A percentile compares a stretch with the other conserved stretches of the same genome.
phyloP scores from a whole-genome alignment of 2,113 vertebrate species.

The Myrmecophaga tridactyla region DNA sequence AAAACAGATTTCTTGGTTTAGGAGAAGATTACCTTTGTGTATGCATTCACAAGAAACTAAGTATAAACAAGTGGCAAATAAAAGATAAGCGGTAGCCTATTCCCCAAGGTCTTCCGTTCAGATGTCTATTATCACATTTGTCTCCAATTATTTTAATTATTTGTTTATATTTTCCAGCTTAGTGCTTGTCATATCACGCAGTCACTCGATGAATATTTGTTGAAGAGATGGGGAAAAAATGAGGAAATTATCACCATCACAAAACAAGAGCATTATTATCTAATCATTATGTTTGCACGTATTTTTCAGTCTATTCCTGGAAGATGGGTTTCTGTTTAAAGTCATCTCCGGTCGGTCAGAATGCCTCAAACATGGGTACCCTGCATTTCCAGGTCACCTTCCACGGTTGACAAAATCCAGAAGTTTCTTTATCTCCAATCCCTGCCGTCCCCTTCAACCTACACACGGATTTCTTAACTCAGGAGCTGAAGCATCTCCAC shows the following conservation, averaged over 20 bases:
- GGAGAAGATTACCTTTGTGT: conserved; percentile 17
- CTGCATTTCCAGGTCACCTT: background rate
- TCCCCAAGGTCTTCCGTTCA: background rate
- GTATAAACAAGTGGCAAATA: background rate
- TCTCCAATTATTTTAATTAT: conserved; percentile 55
- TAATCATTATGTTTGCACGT: background rate
- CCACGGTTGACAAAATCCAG: background rate
- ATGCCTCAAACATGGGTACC: background rate
- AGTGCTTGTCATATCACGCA: background rate
- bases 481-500: fast-evolving
- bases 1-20: background rate
- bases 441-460: background rate
- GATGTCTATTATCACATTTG: background rate
- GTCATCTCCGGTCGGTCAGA: background rate
- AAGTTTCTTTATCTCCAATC: background rate
- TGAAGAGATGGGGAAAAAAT: background rate
- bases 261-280: background rate
- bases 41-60: background rate
- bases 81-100: background rate
- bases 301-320: background rate
- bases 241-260: background rate
- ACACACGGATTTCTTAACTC: background rate
- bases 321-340: conserved; percentile 38
- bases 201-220: conserved; percentile 49
- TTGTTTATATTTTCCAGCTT: conserved; percentile 38